Evolutionary conservation across 1,140 invertebrate species (phyloP).

Genomic region (Cydia fagiglandana): DNA sequence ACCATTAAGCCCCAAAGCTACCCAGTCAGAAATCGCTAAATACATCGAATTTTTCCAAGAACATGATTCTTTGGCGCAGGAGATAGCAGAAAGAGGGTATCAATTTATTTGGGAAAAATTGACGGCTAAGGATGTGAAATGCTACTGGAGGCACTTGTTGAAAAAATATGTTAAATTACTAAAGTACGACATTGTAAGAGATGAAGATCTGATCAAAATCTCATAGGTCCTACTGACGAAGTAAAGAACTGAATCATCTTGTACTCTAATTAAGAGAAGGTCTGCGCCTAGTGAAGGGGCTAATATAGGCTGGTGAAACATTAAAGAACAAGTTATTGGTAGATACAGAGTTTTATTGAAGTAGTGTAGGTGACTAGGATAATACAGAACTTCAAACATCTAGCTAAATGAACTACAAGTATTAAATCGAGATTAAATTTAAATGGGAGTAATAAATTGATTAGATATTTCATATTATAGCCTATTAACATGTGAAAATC

Average conservation of each 20-base stretch:
- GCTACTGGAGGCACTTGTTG: conserved; percentile 93
- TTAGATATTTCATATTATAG: not conserved
- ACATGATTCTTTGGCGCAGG: conserved; percentile 86
- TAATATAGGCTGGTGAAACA: not conserved
- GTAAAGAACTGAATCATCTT: not conserved
- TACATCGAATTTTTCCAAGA: conserved; percentile 88
- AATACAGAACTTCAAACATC: conserved; percentile 17
- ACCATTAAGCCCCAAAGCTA: conserved; percentile 87
- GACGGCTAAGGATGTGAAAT: conserved; percentile 89
- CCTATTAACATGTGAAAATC: not conserved
- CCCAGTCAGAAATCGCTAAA: conserved; percentile 83
- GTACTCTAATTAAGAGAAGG: not conserved
- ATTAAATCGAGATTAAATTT: conserved; percentile 11
- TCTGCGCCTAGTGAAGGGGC: not conserved
- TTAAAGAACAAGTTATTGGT: not conserved
- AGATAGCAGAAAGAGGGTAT: conserved; percentile 91
- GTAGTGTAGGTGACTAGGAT: conserved; percentile 5
- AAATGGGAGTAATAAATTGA: not conserved
- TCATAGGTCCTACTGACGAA: conserved; percentile 6
- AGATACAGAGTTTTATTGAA: conserved; percentile 19
- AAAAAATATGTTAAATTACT: conserved; percentile 88
- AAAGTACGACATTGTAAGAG: conserved; percentile 83
- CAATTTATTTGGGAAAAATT: conserved; percentile 92
- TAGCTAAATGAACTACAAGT: not conserved
- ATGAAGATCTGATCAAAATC: conserved; percentile 80